Percentiles rank a stretch among this genome's conserved stretches.
Evolutionary conservation across 2,797 vertebrate species (phyloP).

Genomic region (Phoeniculus purpureus): DNA sequence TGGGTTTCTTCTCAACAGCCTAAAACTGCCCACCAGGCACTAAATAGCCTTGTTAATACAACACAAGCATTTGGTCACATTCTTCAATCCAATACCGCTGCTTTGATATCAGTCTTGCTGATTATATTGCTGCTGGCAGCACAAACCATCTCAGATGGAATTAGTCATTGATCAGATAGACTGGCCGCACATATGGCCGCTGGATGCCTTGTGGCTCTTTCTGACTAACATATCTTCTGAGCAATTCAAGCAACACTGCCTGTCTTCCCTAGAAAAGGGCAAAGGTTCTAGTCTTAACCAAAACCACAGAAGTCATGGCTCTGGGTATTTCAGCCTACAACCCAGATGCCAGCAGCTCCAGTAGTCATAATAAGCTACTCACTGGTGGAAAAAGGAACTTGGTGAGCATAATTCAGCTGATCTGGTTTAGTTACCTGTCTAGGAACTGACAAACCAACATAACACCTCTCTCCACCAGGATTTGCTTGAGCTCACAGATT

Average conservation of each 20-base stretch:
- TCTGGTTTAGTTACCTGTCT: background rate
- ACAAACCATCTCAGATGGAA: background rate
- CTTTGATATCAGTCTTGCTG: background rate
- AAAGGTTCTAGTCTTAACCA: background rate
- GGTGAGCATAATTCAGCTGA: background rate
- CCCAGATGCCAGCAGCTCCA: background rate
- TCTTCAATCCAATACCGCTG: background rate
- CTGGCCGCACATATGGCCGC: background rate
- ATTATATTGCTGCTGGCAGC: background rate
- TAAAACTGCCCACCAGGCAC: background rate
- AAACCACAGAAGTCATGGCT: background rate
- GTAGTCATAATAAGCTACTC: background rate
- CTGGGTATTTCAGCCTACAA: background rate
- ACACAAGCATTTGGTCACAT: background rate
- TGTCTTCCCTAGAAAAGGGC: background rate
- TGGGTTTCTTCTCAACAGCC: background rate
- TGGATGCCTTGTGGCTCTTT: background rate
- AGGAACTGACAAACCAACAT: background rate
- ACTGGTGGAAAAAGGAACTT: background rate
- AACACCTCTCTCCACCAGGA: background rate
- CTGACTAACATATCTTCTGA: background rate
- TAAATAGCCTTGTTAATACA: background rate
- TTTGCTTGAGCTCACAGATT: background rate
- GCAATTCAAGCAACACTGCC: background rate
- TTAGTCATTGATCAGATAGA: background rate